Evolutionary conservation across 2,888 invertebrate species (phyloP).

Genomic region (Alsophila aescularia): DNA sequence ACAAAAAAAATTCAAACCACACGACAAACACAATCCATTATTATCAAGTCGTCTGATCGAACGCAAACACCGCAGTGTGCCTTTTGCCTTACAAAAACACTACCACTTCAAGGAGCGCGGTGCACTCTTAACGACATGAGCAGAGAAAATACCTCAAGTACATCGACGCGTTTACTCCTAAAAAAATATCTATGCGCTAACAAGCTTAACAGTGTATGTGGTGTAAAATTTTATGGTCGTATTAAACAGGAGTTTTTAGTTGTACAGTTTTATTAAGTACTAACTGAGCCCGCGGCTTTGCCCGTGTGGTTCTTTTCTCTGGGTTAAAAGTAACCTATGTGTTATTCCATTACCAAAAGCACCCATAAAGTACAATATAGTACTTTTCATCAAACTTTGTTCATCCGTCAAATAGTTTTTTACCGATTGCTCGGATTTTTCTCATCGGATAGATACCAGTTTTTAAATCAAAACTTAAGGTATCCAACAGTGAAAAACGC

Average conservation of each 20-base stretch:
- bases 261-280: slow-evolving; percentile 20
- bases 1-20: background rate
- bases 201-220: slow-evolving; percentile 30
- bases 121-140: slow-evolving; percentile 51
- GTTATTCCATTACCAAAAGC: too few relatives aligned
- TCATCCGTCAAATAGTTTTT: too few relatives aligned
- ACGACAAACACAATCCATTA: slow-evolving; percentile 26
- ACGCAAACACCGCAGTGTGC: slow-evolving; percentile 62
- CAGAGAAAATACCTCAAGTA: slow-evolving; percentile 53
- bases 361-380: too few relatives aligned
- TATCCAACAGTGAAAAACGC: too few relatives aligned
- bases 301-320: too few relatives aligned
- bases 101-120: slow-evolving; percentile 44
- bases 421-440: too few relatives aligned
- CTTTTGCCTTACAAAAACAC: slow-evolving; percentile 61
- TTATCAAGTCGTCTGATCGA: slow-evolving; percentile 52
- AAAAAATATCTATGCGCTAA: slow-evolving; percentile 44
- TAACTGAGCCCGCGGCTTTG: too few relatives aligned
- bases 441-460: too few relatives aligned
- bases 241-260: slow-evolving; percentile 14
- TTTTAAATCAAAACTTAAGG: too few relatives aligned
- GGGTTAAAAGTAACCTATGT: too few relatives aligned
- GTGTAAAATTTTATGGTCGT: slow-evolving; percentile 22
- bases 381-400: too few relatives aligned
- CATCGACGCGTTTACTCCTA: slow-evolving; percentile 45